A percentile compares a stretch with the other conserved stretches of the same genome.
Evolutionary conservation across 1,140 invertebrate species (phyloP).

Genomic region (Dryas iulia): DNA sequence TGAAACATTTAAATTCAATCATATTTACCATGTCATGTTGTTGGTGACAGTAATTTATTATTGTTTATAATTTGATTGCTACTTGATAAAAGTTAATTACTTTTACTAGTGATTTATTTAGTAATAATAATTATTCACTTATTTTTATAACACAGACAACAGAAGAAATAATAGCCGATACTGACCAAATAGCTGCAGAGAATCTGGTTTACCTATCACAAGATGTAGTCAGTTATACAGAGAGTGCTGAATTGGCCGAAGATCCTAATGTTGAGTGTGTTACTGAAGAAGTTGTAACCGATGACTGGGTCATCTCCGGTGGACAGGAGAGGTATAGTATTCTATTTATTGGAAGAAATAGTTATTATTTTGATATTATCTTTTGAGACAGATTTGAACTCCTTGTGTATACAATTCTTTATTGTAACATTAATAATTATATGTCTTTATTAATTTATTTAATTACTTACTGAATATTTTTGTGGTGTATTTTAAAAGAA

Average conservation of each 20-base stretch:
- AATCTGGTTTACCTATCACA: conserved; percentile 82
- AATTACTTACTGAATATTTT: too few relatives aligned
- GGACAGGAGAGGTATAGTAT: conserved; percentile 85
- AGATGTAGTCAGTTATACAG: conserved; percentile 77
- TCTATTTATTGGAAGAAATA: too few relatives aligned
- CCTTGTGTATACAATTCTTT: too few relatives aligned
- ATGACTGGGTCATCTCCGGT: conserved; percentile 87
- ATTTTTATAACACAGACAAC: conserved; percentile 42
- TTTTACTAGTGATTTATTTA: not conserved
- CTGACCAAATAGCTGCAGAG: conserved; percentile 82
- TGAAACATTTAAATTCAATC: too few relatives aligned
- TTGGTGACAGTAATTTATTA: not conserved
- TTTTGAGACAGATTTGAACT: too few relatives aligned
- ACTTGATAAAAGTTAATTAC: not conserved
- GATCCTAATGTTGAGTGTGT: conserved; percentile 84
- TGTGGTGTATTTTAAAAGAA: too few relatives aligned
- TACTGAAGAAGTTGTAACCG: conserved; percentile 88
- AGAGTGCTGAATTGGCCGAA: conserved; percentile 69
- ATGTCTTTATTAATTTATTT: too few relatives aligned
- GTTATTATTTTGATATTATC: too few relatives aligned
- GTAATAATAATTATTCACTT: not conserved
- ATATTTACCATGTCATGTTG: too few relatives aligned
- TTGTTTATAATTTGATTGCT: not conserved
- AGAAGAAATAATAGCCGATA: conserved; percentile 75
- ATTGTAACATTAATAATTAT: too few relatives aligned